Evolutionary conservation across 2,113 vertebrate species (phyloP).

Genomic region (Addax nasomaculatus): DNA sequence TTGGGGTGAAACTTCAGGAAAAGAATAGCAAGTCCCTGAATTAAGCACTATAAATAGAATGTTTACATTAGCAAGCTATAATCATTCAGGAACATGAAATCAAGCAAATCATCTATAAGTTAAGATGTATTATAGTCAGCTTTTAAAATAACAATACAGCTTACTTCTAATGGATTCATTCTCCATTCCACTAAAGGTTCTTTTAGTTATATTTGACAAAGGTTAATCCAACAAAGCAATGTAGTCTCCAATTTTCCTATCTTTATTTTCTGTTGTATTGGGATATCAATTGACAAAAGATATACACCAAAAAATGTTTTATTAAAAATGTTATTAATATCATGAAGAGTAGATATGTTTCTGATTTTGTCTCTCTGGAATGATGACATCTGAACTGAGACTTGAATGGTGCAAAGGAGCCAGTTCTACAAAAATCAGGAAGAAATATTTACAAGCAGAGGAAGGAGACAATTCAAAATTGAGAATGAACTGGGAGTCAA

Average conservation of each 20-base stretch:
- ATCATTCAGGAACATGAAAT: not conserved
- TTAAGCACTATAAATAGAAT: not conserved
- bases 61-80: not conserved
- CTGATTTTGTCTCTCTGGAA: not conserved
- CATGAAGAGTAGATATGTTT: not conserved
- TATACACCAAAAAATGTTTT: not conserved
- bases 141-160: not conserved
- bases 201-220: not conserved
- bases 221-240: not conserved
- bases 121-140: not conserved
- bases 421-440: not conserved
- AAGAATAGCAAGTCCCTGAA: not conserved
- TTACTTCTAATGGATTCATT: not conserved
- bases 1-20: slow-evolving; percentile 7
- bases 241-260: not conserved
- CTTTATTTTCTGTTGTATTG: not conserved
- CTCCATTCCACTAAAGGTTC: not conserved
- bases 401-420: not conserved
- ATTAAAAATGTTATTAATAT: not conserved
- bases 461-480: not conserved
- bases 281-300: not conserved
- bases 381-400: not conserved
- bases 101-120: not conserved
- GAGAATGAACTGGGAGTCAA: not conserved
- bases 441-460: not conserved